Base-by-base conservation (phyloP, 2,888 invertebrate genomes). In the Thelaira solivaga region DNA sequence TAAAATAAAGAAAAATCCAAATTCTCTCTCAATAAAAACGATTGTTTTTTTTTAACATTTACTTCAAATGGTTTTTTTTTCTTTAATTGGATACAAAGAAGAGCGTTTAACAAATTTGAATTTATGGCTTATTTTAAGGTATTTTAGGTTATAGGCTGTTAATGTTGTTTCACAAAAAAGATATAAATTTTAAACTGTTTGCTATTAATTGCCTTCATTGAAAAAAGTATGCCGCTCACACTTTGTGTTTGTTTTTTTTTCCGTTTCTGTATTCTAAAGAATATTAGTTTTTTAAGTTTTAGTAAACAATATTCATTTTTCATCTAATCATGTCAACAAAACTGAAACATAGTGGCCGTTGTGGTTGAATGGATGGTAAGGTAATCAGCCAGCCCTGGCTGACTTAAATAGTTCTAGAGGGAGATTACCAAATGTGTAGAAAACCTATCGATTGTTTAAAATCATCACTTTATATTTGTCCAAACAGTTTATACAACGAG, bases 121-220 rank as follows among this genome's bases (percentile, higher is more conserved):
- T 78, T 78, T 78, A 78, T 78, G 74, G 69, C 78, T 78, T 78
- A 74, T 78, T 78, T 78, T 78, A 78, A 78, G 74, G 74, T 71
- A 59, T 78, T 77, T 74, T 53, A 51, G 51, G 53, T 68, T 73
- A 16, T 69, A 57, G 16, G 49, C 41, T 20, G 34, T 22, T 51
- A 34, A 43, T 31, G 24, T 39, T 73, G 31, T 45, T 49, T 55
- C n/a, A n/a, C n/a, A n/a, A n/a, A n/a, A n/a, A n/a, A n/a, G n/a
- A n/a, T n/a, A n/a, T 49, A 34, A 13, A 2, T 29, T 39, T 64
- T 13, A 47, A 39, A 64, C 13, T 39, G 59, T 69, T 69, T 57
- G 69, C 68, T 64, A 78, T 78, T 78, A 78, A 78, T 69, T 74
- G 74, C 55, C 53, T 71, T 74, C 69, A 74, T n/a, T 69, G 47